Evolutionary conservation across 2,113 vertebrate species (phyloP).

Genomic region (Merops nubicus): DNA sequence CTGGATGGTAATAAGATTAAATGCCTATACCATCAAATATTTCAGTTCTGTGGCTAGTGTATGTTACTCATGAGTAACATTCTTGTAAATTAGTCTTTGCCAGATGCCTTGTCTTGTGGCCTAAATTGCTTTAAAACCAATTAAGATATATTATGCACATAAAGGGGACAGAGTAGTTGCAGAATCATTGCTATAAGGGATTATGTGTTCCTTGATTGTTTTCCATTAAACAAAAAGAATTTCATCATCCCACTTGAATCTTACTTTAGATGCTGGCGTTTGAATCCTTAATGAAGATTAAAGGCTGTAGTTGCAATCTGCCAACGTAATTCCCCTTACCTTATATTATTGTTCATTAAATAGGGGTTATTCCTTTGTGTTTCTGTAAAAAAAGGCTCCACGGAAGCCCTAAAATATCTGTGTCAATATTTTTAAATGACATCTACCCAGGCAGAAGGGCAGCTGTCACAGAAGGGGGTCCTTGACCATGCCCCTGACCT

Average conservation of each 20-base stretch:
- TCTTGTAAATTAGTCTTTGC: slow-evolving; percentile 59
- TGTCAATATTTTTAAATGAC: background rate
- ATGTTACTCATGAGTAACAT: background rate
- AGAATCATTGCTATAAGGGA: slow-evolving; percentile 27
- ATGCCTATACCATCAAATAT: background rate
- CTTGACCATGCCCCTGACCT: background rate
- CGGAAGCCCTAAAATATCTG: background rate
- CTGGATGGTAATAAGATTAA: background rate
- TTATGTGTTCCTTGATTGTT: slow-evolving; percentile 65
- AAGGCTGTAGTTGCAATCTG: background rate
- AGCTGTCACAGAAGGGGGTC: background rate
- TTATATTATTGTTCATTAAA: background rate
- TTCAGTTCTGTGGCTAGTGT: background rate
- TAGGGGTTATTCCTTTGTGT: background rate
- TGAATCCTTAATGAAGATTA: slow-evolving; percentile 46
- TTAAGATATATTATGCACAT: slow-evolving; percentile 72
- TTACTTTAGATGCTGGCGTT: background rate
- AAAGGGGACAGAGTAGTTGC: slow-evolving; percentile 51
- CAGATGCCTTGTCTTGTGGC: slow-evolving; percentile 72
- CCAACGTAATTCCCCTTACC: background rate
- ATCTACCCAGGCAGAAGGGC: background rate
- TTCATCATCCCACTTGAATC: slow-evolving; percentile 59
- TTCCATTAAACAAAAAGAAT: slow-evolving; percentile 65
- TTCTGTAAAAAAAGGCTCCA: background rate
- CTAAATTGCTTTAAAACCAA: slow-evolving; percentile 69